phyloP scores from a whole-genome alignment of 2,888 invertebrate genomes.

The Chrysodeixis includens region DNA sequence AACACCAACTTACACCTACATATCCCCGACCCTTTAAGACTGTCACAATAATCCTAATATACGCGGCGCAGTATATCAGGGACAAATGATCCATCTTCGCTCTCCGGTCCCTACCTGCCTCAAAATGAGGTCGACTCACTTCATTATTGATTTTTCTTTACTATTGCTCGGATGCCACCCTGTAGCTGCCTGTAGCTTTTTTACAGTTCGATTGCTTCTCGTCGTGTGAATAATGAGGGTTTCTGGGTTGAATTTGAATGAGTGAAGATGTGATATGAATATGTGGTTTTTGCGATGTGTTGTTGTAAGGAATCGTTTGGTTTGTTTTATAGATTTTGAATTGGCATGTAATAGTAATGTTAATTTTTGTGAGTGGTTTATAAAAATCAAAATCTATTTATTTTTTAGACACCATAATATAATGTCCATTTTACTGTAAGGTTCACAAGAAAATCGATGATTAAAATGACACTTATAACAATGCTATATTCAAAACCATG shows the following conservation, averaged over 20 bases:
- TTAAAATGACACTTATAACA: too few species aligned
- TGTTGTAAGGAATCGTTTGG: neutral
- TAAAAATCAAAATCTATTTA: too few species aligned
- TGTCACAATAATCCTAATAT: constrained; percentile 33
- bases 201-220: constrained; percentile 45
- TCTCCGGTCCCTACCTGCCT: constrained; percentile 36
- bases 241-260: constrained; percentile 5
- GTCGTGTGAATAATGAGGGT: constrained; percentile 30
- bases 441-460: too few species aligned
- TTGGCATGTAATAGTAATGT: too few species aligned
- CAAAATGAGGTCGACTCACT: constrained; percentile 46
- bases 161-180: constrained; percentile 44
- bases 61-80: constrained; percentile 30
- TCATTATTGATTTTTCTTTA: constrained; percentile 49
- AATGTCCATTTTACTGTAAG: too few species aligned
- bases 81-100: constrained; percentile 43
- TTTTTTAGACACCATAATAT: too few species aligned
- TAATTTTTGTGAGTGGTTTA: too few species aligned
- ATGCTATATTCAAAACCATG: too few species aligned
- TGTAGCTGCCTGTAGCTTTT: constrained; percentile 33
- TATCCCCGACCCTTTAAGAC: constrained; percentile 29
- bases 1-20: neutral
- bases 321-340: neutral
- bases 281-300: neutral
- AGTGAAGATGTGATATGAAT: neutral